Evolutionary conservation across 2,797 vertebrate species (phyloP).

Genomic region (Spheniscus humboldti): DNA sequence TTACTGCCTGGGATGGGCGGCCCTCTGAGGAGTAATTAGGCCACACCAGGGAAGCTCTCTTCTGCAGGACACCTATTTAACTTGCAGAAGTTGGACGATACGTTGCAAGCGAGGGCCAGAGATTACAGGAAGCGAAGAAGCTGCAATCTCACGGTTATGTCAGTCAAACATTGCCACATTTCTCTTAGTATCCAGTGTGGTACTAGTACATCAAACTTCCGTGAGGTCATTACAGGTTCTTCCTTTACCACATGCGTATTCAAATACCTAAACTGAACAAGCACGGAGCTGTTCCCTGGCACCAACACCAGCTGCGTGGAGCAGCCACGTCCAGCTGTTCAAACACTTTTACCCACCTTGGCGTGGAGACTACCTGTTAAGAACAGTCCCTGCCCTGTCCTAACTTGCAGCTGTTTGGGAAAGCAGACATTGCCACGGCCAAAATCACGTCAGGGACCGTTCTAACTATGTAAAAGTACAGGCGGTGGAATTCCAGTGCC

Average conservation of each 20-base stretch:
- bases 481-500: not conserved
- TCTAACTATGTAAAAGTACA: not conserved
- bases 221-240: not conserved
- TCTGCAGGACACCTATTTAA: not conserved
- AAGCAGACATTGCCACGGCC: not conserved
- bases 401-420: not conserved
- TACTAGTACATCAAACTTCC: accelerated
- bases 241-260: not conserved
- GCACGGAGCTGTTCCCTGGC: accelerated
- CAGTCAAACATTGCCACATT: not conserved
- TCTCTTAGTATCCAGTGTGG: not conserved
- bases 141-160: not conserved
- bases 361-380: not conserved
- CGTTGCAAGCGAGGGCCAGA: not conserved
- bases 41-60: not conserved
- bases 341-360: not conserved
- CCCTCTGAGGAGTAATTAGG: not conserved
- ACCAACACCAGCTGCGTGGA: not conserved
- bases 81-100: accelerated
- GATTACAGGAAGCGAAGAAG: not conserved
- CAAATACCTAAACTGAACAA: not conserved
- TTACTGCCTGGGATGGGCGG: not conserved
- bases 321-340: not conserved
- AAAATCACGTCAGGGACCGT: not conserved
- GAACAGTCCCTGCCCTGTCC: not conserved